Base-by-base conservation (phyloP, 2,888 invertebrate genomes). In the Amblyjoppa proteus region DNA sequence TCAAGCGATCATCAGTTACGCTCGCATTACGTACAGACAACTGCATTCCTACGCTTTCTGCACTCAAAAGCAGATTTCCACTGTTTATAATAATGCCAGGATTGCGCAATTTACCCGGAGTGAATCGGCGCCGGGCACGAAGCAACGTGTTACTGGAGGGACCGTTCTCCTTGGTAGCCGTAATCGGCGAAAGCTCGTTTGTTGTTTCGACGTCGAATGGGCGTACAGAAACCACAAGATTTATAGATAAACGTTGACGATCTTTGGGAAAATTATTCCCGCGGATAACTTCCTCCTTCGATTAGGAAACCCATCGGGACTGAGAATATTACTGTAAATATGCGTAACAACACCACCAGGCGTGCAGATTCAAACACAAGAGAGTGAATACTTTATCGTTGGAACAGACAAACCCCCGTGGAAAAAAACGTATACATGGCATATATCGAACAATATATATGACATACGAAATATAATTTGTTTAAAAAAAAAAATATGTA, bases 31-130 rank as follows among this genome's bases (percentile, higher is more conserved):
- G 66, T 64, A n/a, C 38, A 41, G 25, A 38, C 25, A 87, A 77
- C 87, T 88, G 86, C 87, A 90, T 91, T 91, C 91, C 87, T 91
- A 91, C 92, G 91, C 92, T 91, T 91, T 92, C 92, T 91, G 91
- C 90, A 90, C 90, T 87, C 88, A 88, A 86, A 86, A 81, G 38
- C 70, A 53, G 87, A 90, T 91, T 89, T 88, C 88, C 88, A 84
- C 88, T 90, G 90, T 91, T 92, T 91, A 92, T 89, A 91, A 87
- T 81, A 74, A 74, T 74, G 38, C 56, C 16, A 66, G 31, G 53
- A 88, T 92, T 90, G 91, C 88, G 91, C 88, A 92, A 92, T 91
- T 88, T 78, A 85, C 84, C 73, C 85, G 86, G 81, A 64, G 85
- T 64, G 74, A 31, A 25, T 68, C 56, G 56, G 68, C 38, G 41